These are phyloP conservation scores for Ptilonorhynchus violaceus DNA, from an alignment of 2,113 vertebrate species.

Conservation along the genomic window DNA sequence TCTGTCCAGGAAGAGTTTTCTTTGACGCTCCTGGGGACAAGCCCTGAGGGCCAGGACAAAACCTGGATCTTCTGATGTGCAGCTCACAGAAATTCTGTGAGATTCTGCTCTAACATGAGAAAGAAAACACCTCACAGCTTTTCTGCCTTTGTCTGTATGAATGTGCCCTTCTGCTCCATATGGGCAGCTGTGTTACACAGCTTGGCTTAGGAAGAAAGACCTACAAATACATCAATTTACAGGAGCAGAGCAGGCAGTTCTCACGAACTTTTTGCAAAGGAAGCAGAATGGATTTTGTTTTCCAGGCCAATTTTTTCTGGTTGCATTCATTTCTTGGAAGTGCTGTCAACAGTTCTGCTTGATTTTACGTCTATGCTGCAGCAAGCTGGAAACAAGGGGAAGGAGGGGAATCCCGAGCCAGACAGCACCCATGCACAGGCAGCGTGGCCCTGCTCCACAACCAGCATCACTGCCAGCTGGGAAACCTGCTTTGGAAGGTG, in stretches of 20 bases:
- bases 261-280: neutral
- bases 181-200: fast-evolving
- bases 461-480: neutral
- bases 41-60: neutral
- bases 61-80: neutral
- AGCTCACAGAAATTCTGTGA: neutral
- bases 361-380: fast-evolving
- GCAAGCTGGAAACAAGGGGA: neutral
- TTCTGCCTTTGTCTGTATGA: neutral
- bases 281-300: neutral
- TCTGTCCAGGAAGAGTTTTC: neutral
- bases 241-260: neutral
- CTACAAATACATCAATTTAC: fast-evolving
- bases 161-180: fast-evolving
- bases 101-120: neutral
- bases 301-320: neutral
- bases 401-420: neutral
- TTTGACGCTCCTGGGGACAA: neutral
- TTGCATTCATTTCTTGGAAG: neutral
- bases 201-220: neutral
- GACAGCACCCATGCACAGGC: fast-evolving
- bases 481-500: neutral
- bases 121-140: fast-evolving
- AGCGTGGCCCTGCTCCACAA: neutral
- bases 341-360: neutral